These are phyloP conservation scores for Magallana ariakensis DNA, from an alignment of 1,140 invertebrate species.

Conservation along the genomic window DNA sequence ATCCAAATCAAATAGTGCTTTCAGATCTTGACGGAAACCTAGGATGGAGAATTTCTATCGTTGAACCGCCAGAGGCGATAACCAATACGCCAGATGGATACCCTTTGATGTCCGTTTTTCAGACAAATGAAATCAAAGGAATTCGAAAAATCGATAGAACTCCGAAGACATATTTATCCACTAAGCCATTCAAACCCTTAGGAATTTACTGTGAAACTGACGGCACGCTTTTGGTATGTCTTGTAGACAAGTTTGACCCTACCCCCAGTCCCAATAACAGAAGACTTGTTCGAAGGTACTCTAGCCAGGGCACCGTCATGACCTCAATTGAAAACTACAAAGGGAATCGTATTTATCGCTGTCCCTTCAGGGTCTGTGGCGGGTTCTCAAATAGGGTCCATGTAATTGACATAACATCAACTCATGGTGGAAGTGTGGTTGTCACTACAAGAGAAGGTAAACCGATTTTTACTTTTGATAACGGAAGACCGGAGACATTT, in stretches of 20 bases:
- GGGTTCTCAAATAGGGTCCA: not conserved
- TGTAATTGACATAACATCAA: not conserved
- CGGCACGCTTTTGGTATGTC: conserved; percentile 35
- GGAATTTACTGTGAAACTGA: conserved; percentile 34
- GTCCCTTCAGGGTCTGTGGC: not conserved
- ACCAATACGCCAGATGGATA: conserved; percentile 2
- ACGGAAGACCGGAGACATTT: not conserved
- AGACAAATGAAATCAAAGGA: not conserved
- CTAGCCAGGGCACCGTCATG: not conserved
- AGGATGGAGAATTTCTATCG: not conserved
- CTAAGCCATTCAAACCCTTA: conserved; percentile 34
- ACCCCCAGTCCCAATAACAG: conserved; percentile 7
- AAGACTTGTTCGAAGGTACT: conserved; percentile 25
- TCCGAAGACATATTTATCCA: not conserved
- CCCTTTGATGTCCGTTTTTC: not conserved
- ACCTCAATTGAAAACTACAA: not conserved
- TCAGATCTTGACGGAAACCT: not conserved
- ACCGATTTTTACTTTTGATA: not conserved
- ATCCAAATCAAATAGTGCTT: not conserved
- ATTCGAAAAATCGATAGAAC: not conserved
- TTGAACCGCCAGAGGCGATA: not conserved
- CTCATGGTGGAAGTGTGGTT: not conserved
- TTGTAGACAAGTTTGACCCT: conserved; percentile 40
- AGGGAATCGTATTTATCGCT: not conserved
- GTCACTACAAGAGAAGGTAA: not conserved